These are phyloP conservation scores for Melierax canorus DNA, from an alignment of 2,113 vertebrate species.

Conservation along the genomic window DNA sequence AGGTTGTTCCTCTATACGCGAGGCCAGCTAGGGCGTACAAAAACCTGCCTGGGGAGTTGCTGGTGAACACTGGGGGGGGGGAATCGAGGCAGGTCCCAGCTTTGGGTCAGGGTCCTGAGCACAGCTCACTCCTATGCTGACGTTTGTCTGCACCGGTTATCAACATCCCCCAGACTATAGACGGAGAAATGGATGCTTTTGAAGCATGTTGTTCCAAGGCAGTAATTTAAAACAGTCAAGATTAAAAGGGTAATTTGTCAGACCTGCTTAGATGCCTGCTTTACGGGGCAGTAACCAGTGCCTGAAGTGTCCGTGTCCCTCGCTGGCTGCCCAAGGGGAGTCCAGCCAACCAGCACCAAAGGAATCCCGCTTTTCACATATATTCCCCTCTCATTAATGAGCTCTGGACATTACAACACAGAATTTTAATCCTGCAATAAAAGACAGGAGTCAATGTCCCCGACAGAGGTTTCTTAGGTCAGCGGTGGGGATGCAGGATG, in stretches of 20 bases:
- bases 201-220: accelerated
- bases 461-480: neutral
- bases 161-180: neutral
- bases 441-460: neutral
- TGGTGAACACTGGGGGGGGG: neutral
- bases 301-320: accelerated
- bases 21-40: neutral
- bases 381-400: neutral
- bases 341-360: neutral
- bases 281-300: neutral
- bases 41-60: neutral
- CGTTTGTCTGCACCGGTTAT: accelerated
- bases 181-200: accelerated
- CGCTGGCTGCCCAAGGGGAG: accelerated
- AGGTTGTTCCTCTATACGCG: neutral
- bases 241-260: neutral
- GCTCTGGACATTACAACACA: neutral
- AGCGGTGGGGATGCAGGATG: neutral
- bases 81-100: neutral
- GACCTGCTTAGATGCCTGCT: neutral
- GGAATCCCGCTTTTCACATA: accelerated
- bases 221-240: neutral
- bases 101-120: accelerated
- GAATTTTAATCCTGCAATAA: neutral
- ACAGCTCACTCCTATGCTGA: accelerated